A percentile compares a stretch with the other conserved stretches of the same genome.
Conservation (phyloP, 1,140 invertebrate genomes). For the Galleria mellonella region DNA sequence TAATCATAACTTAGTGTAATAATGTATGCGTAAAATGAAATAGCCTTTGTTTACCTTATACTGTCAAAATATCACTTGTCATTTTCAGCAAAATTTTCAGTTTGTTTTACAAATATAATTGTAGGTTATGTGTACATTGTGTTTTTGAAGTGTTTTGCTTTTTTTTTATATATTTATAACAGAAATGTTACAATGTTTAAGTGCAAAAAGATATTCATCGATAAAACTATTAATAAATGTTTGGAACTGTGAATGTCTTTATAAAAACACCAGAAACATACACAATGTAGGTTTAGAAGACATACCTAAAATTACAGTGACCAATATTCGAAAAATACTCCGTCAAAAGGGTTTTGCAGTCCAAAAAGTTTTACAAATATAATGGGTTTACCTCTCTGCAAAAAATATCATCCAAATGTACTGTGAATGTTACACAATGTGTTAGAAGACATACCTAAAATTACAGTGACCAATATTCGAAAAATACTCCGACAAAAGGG, state of each 20-base stretch:
- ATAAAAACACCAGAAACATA: conserved; percentile 24
- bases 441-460: conserved; percentile 58
- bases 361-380: too few species aligned
- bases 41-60: too few species aligned
- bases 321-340: conserved; percentile 53
- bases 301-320: conserved; percentile 48
- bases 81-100: too few species aligned
- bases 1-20: too few species aligned
- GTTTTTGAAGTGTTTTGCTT: too few species aligned
- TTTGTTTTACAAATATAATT: not conserved
- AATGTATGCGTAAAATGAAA: too few species aligned
- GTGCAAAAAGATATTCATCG: conserved; percentile 6
- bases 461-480: conserved; percentile 45
- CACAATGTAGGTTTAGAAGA: conserved; percentile 49
- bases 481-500: conserved; percentile 60
- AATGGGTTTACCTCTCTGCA: conserved; percentile 56
- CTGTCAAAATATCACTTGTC: too few species aligned
- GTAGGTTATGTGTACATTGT: not conserved
- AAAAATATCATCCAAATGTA: conserved; percentile 51
- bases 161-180: too few species aligned
- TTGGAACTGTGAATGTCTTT: conserved; percentile 9
- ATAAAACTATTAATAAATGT: conserved; percentile 14
- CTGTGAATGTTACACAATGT: too few species aligned
- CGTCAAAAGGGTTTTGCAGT: conserved; percentile 59
- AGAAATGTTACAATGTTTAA: conserved; percentile 25